Conservation (phyloP, 2,113 vertebrate species). For the Callipepla californica region DNA sequence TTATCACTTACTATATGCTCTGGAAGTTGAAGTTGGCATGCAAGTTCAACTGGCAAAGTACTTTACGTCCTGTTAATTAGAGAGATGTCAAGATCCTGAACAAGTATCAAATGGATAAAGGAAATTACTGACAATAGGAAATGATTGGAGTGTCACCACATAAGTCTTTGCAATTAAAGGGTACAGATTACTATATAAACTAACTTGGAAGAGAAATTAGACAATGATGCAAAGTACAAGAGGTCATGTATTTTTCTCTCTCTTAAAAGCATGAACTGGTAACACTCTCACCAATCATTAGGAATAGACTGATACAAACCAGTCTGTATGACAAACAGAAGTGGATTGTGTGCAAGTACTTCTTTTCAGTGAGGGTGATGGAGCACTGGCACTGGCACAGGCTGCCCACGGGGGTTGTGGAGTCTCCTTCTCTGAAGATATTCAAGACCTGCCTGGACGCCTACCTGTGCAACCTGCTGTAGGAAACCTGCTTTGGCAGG, state of each 20-base stretch:
- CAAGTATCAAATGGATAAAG: neutral
- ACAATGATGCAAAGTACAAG: neutral
- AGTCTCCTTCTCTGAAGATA: no score
- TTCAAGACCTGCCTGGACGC: no score
- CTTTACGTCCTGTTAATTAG: neutral
- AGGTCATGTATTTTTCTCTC: neutral
- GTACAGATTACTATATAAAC: neutral
- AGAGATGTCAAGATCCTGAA: neutral
- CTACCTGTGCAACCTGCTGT: no score
- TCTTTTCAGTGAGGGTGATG: no score
- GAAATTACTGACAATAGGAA: neutral
- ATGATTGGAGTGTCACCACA: neutral
- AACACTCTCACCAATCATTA: neutral
- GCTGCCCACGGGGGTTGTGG: no score
- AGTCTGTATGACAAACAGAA: neutral
- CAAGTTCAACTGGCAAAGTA: constrained; percentile 5
- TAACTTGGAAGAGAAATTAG: neutral
- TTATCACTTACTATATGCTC: neutral
- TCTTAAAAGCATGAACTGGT: neutral
- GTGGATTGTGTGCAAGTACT: no score
- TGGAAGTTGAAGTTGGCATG: neutral
- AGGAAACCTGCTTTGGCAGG: no score
- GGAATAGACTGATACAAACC: neutral
- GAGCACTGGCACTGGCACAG: no score
- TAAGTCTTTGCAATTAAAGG: neutral